phyloP scores from a whole-genome alignment of 2,888 invertebrate species.

The Erynnis tages region DNA sequence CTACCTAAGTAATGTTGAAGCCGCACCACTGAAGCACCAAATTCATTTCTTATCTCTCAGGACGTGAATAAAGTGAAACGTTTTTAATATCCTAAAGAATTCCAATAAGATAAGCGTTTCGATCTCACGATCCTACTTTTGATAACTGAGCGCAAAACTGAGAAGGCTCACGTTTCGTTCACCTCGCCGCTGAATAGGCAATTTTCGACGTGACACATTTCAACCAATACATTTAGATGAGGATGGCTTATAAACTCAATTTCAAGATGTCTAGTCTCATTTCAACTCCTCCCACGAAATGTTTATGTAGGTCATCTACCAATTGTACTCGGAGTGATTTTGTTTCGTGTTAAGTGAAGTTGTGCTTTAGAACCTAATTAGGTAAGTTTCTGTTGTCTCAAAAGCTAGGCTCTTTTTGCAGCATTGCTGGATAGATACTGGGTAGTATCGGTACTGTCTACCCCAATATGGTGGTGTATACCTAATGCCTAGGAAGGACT shows the following conservation, averaged over 20 bases:
- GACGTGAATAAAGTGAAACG: conserved; percentile 15
- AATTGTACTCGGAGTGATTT: conserved; percentile 2
- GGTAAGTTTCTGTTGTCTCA: background rate
- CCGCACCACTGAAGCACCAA: background rate
- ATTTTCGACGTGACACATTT: conserved; percentile 23
- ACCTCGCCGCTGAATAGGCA: conserved; percentile 16
- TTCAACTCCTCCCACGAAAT: conserved; percentile 11
- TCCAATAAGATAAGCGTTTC: background rate
- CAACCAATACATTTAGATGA: conserved; percentile 14
- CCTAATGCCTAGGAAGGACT: no score
- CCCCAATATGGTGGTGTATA: no score
- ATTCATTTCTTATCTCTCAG: conserved; percentile 1
- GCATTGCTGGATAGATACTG: no score
- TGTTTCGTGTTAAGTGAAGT: background rate
- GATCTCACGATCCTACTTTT: conserved; percentile 12
- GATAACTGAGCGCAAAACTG: conserved; percentile 9
- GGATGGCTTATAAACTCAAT: conserved; percentile 15
- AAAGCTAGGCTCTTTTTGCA: no score
- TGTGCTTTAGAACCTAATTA: no score
- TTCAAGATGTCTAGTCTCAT: conserved; percentile 10
- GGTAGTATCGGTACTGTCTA: no score
- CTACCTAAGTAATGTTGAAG: no score
- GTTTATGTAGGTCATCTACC: conserved; percentile 4
- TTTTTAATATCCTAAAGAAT: conserved; percentile 7
- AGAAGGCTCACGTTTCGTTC: conserved; percentile 14